phyloP scores from a whole-genome alignment of 1,140 invertebrate genomes.

The Heterodera carotae region DNA sequence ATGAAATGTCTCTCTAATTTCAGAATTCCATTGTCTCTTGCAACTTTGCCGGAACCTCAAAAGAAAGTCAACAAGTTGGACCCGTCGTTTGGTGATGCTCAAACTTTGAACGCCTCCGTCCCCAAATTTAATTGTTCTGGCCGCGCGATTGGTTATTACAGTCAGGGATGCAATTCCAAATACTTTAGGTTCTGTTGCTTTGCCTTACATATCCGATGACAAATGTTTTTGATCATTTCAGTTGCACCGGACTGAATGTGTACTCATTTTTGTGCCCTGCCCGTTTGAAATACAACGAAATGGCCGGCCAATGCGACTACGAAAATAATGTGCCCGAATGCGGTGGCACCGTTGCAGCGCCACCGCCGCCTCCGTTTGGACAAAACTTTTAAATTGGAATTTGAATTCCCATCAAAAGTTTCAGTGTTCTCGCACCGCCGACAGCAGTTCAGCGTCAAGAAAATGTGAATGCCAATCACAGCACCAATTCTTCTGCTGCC shows the following conservation, averaged over 20 bases:
- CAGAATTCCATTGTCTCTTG: too few relatives aligned
- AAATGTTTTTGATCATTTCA: background rate
- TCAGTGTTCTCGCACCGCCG: background rate
- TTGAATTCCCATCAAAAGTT: background rate
- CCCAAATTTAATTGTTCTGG: conserved; percentile 23
- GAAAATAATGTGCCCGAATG: conserved; percentile 31
- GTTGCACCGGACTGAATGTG: conserved; percentile 11
- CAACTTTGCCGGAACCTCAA: too few relatives aligned
- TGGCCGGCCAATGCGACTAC: conserved; percentile 23
- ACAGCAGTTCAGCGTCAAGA: background rate
- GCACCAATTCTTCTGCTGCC: background rate
- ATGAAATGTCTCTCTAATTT: background rate
- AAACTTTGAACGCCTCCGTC: background rate
- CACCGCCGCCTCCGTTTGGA: conserved; percentile 4
- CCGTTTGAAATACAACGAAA: conserved; percentile 12
- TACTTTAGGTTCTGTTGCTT: conserved; percentile 12
- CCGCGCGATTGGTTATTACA: conserved; percentile 30
- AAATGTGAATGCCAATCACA: background rate
- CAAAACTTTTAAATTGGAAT: background rate
- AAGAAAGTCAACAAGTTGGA: too few relatives aligned
- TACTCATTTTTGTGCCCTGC: conserved; percentile 15
- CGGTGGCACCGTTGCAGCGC: conserved; percentile 3
- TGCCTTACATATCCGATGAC: background rate
- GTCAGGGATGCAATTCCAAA: background rate
- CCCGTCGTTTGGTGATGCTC: too few relatives aligned